Base-by-base conservation (phyloP, 2,888 invertebrate species). In the Emmelina monodactyla region DNA sequence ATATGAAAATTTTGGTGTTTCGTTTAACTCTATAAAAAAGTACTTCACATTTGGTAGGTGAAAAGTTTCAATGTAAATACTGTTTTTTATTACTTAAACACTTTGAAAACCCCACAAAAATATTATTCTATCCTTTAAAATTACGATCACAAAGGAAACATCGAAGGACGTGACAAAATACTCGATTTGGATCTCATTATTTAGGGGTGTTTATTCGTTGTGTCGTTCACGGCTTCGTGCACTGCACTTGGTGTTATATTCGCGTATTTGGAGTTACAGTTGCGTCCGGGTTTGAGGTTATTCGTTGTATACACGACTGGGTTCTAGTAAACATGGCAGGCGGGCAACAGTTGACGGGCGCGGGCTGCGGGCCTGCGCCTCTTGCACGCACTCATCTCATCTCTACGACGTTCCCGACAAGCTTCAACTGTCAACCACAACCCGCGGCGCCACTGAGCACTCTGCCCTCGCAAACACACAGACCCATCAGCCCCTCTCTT, bases 261-360 rank as follows among this genome's bases (percentile, higher is more conserved):
- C 50, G 51, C 53, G 56, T 52, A 48, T 62, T 55, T 53, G 45
- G 45, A 51, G 48, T 61, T 55, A 59, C 53, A 60, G 40, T 56
- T 55, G 59, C 59, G 55, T n/a, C n/a, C n/a, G n/a, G n/a, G n/a
- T 25, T 64, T 64, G 65, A 75, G 75, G 76, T 76, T 78, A 75
- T 71, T 75, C 72, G 75, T 73, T 73, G 76, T 73, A 61, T 68
- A 61, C 60, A 55, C 65, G 64, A 72, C 69, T 64, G 64, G 57
- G 60, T 58, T 63, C 66, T 66, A 63, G 78, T 78, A 76, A 76
- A 75, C 78, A 79, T 78, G 75, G 75, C 76, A 73, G 72, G n/a
- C 64, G 62, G 67, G 72, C 73, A 78, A 75, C 76, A 76, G 76
- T 75, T 78, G 78, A 75, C 62, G 62, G 67, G 72, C 72, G 71